Evolutionary conservation across 2,888 invertebrate species (phyloP).

Genomic region (Pandemis cinnamomeana): DNA sequence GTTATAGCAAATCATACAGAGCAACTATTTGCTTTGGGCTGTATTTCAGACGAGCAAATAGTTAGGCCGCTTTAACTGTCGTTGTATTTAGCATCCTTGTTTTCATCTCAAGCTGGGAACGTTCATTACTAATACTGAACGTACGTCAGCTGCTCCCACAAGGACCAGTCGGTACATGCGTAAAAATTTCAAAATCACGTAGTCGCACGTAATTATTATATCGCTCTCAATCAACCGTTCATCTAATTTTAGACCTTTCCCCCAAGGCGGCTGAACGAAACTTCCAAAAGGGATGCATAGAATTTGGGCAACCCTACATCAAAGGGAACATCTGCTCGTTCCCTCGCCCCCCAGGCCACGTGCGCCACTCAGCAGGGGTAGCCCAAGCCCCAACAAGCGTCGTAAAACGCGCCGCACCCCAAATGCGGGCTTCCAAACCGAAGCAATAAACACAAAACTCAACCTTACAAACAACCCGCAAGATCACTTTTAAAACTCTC

Average conservation of each 20-base stretch:
- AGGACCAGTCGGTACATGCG: neutral
- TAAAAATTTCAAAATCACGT: neutral
- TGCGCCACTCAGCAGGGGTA: slow-evolving; percentile 80
- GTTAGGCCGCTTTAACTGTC: neutral
- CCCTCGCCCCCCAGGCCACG: slow-evolving; percentile 68
- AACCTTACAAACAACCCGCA: slow-evolving; percentile 57
- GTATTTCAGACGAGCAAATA: neutral
- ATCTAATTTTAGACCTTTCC: slow-evolving; percentile 25
- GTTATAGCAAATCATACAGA: neutral
- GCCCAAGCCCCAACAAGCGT: slow-evolving; percentile 52
- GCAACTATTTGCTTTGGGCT: slow-evolving; percentile 4
- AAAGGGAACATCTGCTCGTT: slow-evolving; percentile 73
- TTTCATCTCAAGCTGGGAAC: neutral
- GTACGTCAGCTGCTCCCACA: neutral
- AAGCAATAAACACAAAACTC: slow-evolving; percentile 46
- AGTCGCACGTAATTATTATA: neutral
- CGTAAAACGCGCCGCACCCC: slow-evolving; percentile 74
- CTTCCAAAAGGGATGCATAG: slow-evolving; percentile 37
- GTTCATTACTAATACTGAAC: neutral
- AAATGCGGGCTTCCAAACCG: slow-evolving; percentile 68
- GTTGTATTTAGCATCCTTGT: neutral
- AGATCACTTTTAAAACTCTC: slow-evolving; percentile 56
- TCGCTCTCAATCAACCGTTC: slow-evolving; percentile 8
- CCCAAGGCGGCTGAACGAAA: slow-evolving; percentile 19
- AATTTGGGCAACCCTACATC: slow-evolving; percentile 63